These are phyloP conservation scores for Pheosia tremula DNA, from an alignment of 2,888 invertebrate genomes.

Conservation along the genomic window DNA sequence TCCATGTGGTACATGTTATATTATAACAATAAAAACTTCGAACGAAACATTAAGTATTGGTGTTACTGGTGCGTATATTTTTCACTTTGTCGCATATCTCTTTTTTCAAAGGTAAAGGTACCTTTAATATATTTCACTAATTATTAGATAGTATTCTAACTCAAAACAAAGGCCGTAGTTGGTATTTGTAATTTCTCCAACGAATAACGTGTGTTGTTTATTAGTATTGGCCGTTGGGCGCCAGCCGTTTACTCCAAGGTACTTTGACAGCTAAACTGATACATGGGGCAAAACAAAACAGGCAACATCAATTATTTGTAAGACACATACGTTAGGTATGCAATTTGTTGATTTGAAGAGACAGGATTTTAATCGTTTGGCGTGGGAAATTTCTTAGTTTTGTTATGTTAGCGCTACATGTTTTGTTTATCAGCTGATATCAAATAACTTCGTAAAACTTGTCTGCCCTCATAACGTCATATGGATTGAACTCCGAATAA, in stretches of 20 bases:
- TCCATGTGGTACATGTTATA: not conserved
- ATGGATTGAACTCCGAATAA: too few relatives aligned
- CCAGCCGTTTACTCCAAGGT: slow-evolving; percentile 17
- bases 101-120: too few relatives aligned
- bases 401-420: too few relatives aligned
- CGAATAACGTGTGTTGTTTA: slow-evolving; percentile 27
- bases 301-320: not conserved
- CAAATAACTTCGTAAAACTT: too few relatives aligned
- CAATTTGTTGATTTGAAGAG: not conserved
- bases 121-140: not conserved
- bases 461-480: too few relatives aligned
- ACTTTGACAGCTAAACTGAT: slow-evolving; percentile 15
- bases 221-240: slow-evolving; percentile 13
- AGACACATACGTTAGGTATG: not conserved
- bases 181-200: slow-evolving; percentile 13
- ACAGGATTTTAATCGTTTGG: slow-evolving; percentile 1
- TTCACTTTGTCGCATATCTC: too few relatives aligned
- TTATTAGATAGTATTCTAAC: not conserved
- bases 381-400: not conserved
- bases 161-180: slow-evolving; percentile 10
- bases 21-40: too few relatives aligned
- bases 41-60: too few relatives aligned
- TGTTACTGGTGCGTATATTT: too few relatives aligned
- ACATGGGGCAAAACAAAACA: slow-evolving; percentile 7
- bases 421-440: too few relatives aligned